These are phyloP conservation scores for Cryptoprocta ferox DNA, from an alignment of 2,797 vertebrate species.

Conservation along the genomic window DNA sequence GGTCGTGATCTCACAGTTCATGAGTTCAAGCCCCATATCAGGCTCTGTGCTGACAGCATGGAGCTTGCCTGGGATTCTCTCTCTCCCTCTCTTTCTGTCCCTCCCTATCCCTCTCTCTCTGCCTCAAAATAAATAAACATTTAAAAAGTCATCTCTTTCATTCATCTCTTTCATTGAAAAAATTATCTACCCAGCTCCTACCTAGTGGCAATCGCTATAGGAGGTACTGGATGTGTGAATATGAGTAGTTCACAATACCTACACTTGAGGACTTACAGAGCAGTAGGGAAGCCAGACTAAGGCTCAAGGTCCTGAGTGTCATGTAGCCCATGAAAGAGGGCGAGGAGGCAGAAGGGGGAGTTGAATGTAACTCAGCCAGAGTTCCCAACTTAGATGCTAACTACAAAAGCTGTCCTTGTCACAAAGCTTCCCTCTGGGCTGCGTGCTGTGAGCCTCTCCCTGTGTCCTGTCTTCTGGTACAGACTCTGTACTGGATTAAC, in stretches of 20 bases:
- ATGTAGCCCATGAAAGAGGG: neutral
- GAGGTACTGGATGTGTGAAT: neutral
- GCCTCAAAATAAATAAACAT: too few relatives aligned
- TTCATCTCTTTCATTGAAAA: too few relatives aligned
- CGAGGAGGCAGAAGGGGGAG: fast-evolving
- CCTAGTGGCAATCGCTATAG: neutral
- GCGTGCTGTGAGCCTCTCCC: neutral
- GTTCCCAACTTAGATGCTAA: neutral
- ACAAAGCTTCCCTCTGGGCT: fast-evolving
- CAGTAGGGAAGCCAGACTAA: neutral
- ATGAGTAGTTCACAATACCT: neutral
- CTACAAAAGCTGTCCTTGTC: neutral
- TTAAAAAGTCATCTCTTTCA: too few relatives aligned
- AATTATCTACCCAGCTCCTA: neutral
- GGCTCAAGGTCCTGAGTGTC: neutral
- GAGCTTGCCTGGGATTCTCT: too few relatives aligned
- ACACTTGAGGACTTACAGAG: neutral
- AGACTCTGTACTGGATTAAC: neutral
- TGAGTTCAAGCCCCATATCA: too few relatives aligned
- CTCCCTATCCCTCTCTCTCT: too few relatives aligned
- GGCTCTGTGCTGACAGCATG: too few relatives aligned
- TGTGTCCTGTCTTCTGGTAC: neutral
- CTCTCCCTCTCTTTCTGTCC: too few relatives aligned
- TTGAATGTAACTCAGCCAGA: too few relatives aligned
- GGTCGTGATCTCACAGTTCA: too few relatives aligned